Conservation (phyloP, 2,113 vertebrate species). For the Entomyzon cyanotis region DNA sequence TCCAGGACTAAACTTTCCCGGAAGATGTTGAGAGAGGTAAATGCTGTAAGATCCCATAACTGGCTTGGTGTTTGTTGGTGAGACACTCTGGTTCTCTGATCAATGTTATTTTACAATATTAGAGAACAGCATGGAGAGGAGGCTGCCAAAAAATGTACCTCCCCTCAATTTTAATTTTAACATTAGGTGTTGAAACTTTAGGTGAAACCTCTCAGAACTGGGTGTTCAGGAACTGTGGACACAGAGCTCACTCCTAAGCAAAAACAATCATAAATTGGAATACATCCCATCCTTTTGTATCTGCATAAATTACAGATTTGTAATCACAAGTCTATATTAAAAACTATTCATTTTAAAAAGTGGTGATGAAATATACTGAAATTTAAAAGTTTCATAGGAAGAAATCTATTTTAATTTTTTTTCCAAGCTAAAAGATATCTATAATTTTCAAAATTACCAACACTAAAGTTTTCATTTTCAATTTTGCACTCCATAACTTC, state of each 20-base stretch:
- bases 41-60: not conserved
- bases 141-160: not conserved
- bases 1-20: not conserved
- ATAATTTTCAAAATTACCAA: not conserved
- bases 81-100: not conserved
- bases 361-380: not conserved
- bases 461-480: not conserved
- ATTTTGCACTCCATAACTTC: not conserved
- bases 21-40: conserved; percentile 2
- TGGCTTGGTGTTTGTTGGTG: not conserved
- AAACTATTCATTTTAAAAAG: not conserved
- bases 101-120: not conserved
- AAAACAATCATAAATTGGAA: not conserved
- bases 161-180: not conserved
- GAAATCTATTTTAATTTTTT: not conserved
- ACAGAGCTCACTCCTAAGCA: not conserved
- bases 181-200: not conserved
- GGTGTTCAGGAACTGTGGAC: not conserved
- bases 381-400: not conserved
- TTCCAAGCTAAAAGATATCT: not conserved
- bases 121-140: not conserved
- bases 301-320: not conserved
- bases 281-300: rapidly evolving
- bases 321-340: not conserved
- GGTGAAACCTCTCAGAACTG: not conserved